A percentile compares a stretch with the other conserved stretches of the same genome.
Evolutionary conservation across 2,113 vertebrate species (phyloP).

Genomic region (Eulemur macaco): DNA sequence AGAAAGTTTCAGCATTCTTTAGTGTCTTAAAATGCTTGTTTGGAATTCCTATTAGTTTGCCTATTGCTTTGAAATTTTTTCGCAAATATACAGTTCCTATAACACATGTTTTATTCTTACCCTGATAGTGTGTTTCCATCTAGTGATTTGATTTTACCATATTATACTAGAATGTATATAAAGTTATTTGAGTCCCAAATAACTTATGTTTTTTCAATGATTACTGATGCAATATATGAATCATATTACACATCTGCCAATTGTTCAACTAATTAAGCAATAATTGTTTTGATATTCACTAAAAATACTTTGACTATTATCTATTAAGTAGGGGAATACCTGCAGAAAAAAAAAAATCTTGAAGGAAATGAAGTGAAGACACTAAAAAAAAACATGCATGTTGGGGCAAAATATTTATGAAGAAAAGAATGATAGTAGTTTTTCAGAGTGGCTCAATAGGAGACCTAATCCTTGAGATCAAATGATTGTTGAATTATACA

Average conservation of each 20-base stretch:
- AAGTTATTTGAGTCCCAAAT: neutral
- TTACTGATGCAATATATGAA: neutral
- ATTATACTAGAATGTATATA: neutral
- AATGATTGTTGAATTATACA: neutral
- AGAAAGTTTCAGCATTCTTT: neutral
- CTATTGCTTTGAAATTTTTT: neutral
- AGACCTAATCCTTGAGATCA: neutral
- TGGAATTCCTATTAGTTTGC: neutral
- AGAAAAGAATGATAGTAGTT: neutral
- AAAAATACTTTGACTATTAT: neutral
- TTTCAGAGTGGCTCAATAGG: neutral
- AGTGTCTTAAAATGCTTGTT: neutral
- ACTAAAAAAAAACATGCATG: neutral
- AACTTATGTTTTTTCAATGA: neutral
- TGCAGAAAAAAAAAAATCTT: neutral
- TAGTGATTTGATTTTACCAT: neutral
- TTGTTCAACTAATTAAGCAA: neutral
- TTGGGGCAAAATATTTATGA: neutral
- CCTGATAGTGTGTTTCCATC: neutral
- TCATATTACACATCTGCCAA: neutral
- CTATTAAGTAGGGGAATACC: fast-evolving
- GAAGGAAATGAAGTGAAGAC: neutral
- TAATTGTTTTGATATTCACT: neutral
- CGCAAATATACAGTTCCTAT: neutral
- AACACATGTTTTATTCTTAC: neutral